Conservation (phyloP, 64 coral and sea anemone species). For the Montipora cactus region DNA sequence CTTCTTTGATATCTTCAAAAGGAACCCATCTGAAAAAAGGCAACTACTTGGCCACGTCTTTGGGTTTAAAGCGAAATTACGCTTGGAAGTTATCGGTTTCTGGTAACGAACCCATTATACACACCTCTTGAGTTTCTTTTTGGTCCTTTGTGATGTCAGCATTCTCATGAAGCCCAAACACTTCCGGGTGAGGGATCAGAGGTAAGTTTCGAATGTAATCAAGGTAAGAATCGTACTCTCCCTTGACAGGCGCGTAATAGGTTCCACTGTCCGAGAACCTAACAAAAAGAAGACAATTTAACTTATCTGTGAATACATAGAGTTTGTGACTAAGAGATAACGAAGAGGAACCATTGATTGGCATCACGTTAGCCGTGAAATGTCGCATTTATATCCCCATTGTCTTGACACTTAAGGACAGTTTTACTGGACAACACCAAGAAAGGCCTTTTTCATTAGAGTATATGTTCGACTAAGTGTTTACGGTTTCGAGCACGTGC, state of each 20-base stretch:
- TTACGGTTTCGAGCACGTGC: too few relatives aligned
- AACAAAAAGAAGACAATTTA: not conserved
- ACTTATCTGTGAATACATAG: not conserved
- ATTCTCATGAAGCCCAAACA: constrained; percentile 99
- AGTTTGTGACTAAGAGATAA: not conserved
- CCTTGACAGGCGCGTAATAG: constrained; percentile 88
- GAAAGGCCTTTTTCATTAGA: too few relatives aligned
- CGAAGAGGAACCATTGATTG: not conserved
- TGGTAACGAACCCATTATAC: not conserved
- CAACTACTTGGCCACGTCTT: too few relatives aligned
- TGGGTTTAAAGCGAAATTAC: too few relatives aligned
- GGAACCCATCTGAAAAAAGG: too few relatives aligned
- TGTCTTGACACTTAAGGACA: too few relatives aligned
- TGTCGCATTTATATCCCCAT: too few relatives aligned
- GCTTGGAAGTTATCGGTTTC: too few relatives aligned
- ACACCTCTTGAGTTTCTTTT: constrained; percentile 92
- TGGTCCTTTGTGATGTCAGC: constrained; percentile 98
- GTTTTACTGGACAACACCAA: too few relatives aligned
- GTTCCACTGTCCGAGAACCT: constrained; percentile 96
- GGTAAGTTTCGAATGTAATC: constrained; percentile 90
- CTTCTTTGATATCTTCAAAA: too few relatives aligned
- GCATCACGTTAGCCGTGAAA: not conserved
- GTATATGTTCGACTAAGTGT: too few relatives aligned
- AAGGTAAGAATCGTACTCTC: constrained; percentile 89
- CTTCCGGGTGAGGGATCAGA: constrained; percentile 88